These are phyloP conservation scores for Littorina saxatilis DNA, from an alignment of 1,140 invertebrate genomes.

Conservation along the genomic window DNA sequence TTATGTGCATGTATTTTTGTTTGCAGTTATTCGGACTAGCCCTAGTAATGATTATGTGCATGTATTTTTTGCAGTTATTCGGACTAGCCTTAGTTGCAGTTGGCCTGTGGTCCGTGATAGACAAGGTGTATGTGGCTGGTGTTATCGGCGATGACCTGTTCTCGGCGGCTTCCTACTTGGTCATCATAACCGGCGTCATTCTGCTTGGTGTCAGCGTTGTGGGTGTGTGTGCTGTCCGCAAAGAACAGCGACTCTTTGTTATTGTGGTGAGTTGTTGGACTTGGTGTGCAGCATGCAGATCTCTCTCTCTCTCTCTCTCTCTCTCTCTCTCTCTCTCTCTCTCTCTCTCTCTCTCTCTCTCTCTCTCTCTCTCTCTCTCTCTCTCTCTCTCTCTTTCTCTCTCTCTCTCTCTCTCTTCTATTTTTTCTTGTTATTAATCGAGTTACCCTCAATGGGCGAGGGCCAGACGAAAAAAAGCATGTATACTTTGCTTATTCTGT, in stretches of 20 bases:
- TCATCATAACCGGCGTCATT: conserved; percentile 51
- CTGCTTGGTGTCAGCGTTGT: conserved; percentile 49
- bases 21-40: no score
- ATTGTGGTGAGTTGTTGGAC: conserved; percentile 57
- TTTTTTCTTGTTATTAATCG: no score
- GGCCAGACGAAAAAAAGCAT: no score
- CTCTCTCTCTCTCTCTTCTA: no score
- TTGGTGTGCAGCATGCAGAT: no score
- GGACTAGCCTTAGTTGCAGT: conserved; percentile 49
- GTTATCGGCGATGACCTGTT: conserved; percentile 56
- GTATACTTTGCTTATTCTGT: no score
- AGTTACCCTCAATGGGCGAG: no score
- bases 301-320: conserved; percentile 15
- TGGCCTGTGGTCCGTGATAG: conserved; percentile 58
- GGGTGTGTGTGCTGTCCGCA: conserved; percentile 42
- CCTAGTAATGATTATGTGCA: background rate
- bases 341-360: no score
- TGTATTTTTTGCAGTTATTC: conserved; percentile 47
- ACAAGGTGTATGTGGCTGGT: conserved; percentile 57
- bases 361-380: no score
- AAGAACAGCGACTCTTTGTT: conserved; percentile 42
- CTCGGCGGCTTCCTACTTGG: conserved; percentile 52
- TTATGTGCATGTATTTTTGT: no score
- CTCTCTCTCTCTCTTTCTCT: no score
- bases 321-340: no score